Evolutionary conservation across 2,113 vertebrate genomes (phyloP), one percentile per base, ranked within the genome.

Genomic region (Chauna torquata): DNA sequence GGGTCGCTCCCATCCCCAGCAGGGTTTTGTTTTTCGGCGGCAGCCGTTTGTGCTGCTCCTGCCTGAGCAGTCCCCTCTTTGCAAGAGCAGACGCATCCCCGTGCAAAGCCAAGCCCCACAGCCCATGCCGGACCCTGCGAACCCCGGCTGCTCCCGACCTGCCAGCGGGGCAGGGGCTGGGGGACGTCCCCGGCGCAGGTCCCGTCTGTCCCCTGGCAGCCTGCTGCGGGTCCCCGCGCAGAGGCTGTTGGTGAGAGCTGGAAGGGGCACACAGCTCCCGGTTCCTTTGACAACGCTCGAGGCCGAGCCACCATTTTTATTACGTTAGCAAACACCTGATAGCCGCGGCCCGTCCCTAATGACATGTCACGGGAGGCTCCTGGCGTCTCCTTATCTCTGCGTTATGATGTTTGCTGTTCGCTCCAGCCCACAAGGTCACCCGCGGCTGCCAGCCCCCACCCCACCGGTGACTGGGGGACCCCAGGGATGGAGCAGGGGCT

Each of bases 311-410:
- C 98, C 98, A 97, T 94, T 98, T 97, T 98, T 98, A 98, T 98
- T 91, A 97, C 97, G 97, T 97, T 95, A 96, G 98, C 98, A 97
- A 98, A 98, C 97, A 98, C 97, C 97, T 95, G 97, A 98, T 97
- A 98, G 97, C 97, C 88, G 45, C 49, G 57, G 96, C 97, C 96
- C 47, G 90, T 78, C 96, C 98, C 98, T 99, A 98, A 99, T 98
- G 98, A 98, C 98, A 98, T 96, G 96, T 96, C 97, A 97, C 97
- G 96, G 98, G 98, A 97, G 98, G 98, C 98, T 96, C 93, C 98
- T 97, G 99, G 98, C 98, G 97, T 97, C 98, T 98, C 97, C 98
- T 99, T 99, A 99, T 99, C 99, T 99, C 97, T 89, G 22, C 61
- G 85, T 82, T 94, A 95, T 94, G 94, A 97, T 99, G 97, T 98